A percentile compares a stretch with the other conserved stretches of the same genome.
phyloP scores from a whole-genome alignment of 2,113 vertebrate genomes.

The Chlamydotis undulata region DNA sequence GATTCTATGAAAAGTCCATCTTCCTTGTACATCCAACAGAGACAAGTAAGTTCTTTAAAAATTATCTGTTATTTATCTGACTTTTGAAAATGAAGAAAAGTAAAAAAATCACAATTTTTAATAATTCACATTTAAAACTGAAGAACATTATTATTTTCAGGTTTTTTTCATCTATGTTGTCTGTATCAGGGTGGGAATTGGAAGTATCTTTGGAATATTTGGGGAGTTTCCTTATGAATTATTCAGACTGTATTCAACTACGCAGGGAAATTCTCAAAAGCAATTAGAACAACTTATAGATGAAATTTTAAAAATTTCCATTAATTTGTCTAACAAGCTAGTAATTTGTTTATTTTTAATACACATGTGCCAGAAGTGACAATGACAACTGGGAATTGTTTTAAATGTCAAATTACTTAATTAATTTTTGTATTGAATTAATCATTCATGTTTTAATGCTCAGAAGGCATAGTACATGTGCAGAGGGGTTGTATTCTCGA shows the following conservation, averaged over 20 bases:
- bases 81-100: neutral
- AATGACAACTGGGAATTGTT: neutral
- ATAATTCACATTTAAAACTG: neutral
- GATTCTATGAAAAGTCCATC: neutral
- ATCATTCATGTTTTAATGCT: slow-evolving; percentile 10
- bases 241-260: neutral
- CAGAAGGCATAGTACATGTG: neutral
- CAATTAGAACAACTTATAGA: neutral
- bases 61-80: neutral
- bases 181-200: neutral
- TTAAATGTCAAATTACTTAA: slow-evolving; percentile 11
- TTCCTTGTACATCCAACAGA: neutral
- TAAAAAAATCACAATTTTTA: neutral
- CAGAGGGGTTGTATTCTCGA: neutral
- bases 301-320: neutral
- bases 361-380: neutral
- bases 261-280: neutral
- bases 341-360: slow-evolving; percentile 42
- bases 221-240: neutral
- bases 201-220: neutral
- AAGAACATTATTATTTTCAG: neutral
- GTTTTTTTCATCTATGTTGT: neutral
- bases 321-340: slow-evolving; percentile 23
- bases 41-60: neutral
- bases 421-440: slow-evolving; percentile 9